These are phyloP conservation scores for Takifugu rubripes DNA, from an alignment of 2,797 vertebrate genomes.

Conservation along the genomic window DNA sequence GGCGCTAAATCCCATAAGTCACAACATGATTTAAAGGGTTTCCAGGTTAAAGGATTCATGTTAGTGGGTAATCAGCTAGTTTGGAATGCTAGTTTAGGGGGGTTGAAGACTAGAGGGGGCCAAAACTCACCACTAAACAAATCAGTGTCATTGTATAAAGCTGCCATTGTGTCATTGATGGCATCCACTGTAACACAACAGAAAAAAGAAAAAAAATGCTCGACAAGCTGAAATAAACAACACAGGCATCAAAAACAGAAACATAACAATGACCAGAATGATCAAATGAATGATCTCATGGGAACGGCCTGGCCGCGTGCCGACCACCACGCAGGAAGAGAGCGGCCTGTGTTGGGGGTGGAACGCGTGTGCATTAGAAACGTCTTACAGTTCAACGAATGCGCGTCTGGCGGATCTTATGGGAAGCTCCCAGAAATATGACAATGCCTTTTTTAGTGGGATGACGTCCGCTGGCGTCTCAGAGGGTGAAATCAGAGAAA, in stretches of 20 bases:
- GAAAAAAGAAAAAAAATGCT: slow-evolving; percentile 67
- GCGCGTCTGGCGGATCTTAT: slow-evolving; percentile 37
- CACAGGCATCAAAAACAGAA: background rate
- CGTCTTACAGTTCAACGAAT: slow-evolving; percentile 33
- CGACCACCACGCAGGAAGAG: slow-evolving; percentile 23
- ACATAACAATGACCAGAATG: slow-evolving; percentile 30
- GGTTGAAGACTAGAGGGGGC: slow-evolving; percentile 80
- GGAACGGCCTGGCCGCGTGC: slow-evolving; percentile 6
- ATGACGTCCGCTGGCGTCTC: slow-evolving; percentile 44
- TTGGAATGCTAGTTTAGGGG: slow-evolving; percentile 40
- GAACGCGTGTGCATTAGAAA: slow-evolving; percentile 22
- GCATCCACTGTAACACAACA: slow-evolving; percentile 98
- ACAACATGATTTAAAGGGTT: slow-evolving; percentile 67
- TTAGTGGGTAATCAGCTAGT: slow-evolving; percentile 72
- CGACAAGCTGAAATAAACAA: slow-evolving; percentile 44
- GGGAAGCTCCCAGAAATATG: slow-evolving; percentile 18
- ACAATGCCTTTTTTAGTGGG: slow-evolving; percentile 67
- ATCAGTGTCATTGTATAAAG: slow-evolving; percentile 99
- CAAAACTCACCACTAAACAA: slow-evolving; percentile 99
- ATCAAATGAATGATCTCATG: slow-evolving; percentile 23
- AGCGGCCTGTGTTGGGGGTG: slow-evolving; percentile 52
- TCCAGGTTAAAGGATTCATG: slow-evolving; percentile 59
- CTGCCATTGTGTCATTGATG: slow-evolving; percentile 99
- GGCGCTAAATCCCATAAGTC: slow-evolving; percentile 87
- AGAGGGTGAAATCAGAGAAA: slow-evolving; percentile 49